A percentile compares a stretch with the other conserved stretches of the same genome.
These are phyloP conservation scores for Cephus cinctus DNA, from an alignment of 1,140 invertebrate genomes.

Conservation along the genomic window DNA sequence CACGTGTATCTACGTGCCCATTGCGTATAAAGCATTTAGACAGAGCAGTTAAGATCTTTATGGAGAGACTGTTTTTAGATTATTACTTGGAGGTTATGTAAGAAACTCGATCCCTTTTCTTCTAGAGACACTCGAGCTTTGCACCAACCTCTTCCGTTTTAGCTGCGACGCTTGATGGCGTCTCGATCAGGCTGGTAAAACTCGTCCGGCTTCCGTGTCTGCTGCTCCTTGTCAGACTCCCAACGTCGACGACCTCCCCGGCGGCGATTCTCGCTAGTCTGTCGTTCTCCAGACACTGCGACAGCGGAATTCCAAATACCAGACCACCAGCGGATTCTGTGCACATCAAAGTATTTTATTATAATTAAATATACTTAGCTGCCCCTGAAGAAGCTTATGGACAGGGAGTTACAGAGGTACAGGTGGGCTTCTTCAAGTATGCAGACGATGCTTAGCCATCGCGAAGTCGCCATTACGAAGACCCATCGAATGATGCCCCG, in stretches of 20 bases:
- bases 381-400: too few relatives aligned
- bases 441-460: too few relatives aligned
- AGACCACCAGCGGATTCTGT: constrained; percentile 59
- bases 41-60: too few relatives aligned
- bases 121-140: not conserved
- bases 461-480: constrained; percentile 9
- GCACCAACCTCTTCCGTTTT: constrained; percentile 65
- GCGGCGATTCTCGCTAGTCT: constrained; percentile 49
- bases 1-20: too few relatives aligned
- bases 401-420: too few relatives aligned
- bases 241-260: constrained; percentile 45
- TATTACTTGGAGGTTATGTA: too few relatives aligned
- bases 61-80: too few relatives aligned
- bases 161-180: constrained; percentile 45
- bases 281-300: constrained; percentile 80
- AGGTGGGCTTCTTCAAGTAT: too few relatives aligned
- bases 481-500: constrained; percentile 30
- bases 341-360: not conserved
- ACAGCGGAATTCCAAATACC: constrained; percentile 81
- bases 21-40: too few relatives aligned
- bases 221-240: constrained; percentile 41
- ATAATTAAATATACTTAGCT: not conserved
- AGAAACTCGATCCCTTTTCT: constrained; percentile 8
- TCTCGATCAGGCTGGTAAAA: constrained; percentile 68
- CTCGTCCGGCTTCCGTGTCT: constrained; percentile 67